Base-by-base conservation (phyloP, 2,797 vertebrate genomes). In the Sebastes flavidus region DNA sequence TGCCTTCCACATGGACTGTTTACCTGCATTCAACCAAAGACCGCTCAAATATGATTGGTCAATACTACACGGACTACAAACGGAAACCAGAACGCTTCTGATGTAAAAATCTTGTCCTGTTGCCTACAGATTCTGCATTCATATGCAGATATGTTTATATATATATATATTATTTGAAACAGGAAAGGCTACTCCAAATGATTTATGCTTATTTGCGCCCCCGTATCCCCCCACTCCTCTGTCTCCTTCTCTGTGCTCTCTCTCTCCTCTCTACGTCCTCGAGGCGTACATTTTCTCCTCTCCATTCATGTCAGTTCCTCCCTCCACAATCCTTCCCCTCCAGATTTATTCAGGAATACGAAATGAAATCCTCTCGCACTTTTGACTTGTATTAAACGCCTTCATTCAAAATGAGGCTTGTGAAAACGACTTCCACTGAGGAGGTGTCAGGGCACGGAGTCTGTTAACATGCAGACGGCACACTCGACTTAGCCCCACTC, bases 361-460 rank as follows among this genome's bases (percentile, higher is more conserved):
- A 87, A 91, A 91, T 89, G 78, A 91, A 90, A 92, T 90, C 84
- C 86, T 81, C 83, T 83, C 38, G 74, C 87, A 88, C 86, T 90
- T 89, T 89, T 89, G 89, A 93, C 89, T 92, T 80, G 56, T 65
- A 88, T 93, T 90, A 91, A 92, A 88, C 14, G 67, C 69, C 77
- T 88, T 86, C 63, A 80, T 85, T 92, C 82, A 83, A 88, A 87
- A 65, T 18, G 71, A 79, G 63, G 71, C 81, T 81, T 27, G 71
- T 83, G 74, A 79, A 84, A 85, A 84, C 5, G 68, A 84, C 83
- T 90, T 91, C 52, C 68, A 38, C 72, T n/a, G 86, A 87, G 74
- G 75, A 84, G 70, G 72, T 86, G 87, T 82, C 84, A 58, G 71
- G 65, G 59, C 54, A 46, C 1, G 1, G 71, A 70, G 75, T 83